Evolutionary conservation across 1,140 invertebrate genomes (phyloP).

Genomic region (Heliconius hermathena): DNA sequence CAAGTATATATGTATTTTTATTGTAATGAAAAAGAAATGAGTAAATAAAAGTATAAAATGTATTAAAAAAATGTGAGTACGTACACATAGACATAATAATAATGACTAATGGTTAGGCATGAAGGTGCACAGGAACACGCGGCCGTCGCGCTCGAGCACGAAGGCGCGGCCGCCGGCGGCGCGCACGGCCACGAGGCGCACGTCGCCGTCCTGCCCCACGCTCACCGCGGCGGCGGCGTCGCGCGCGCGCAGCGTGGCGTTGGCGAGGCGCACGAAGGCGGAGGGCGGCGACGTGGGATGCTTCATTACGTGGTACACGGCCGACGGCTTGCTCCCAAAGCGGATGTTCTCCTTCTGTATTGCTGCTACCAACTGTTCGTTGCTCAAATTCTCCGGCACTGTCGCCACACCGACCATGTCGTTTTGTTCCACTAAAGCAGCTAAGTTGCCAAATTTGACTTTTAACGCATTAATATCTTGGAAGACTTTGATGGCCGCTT

Average conservation of each 20-base stretch:
- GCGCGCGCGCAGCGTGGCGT: constrained; percentile 25
- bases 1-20: too few species aligned
- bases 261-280: constrained; percentile 36
- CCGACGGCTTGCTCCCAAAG: constrained; percentile 36
- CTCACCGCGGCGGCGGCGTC: constrained; percentile 9
- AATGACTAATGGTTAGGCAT: neutral
- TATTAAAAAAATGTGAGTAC: too few species aligned
- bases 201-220: constrained; percentile 37
- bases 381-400: constrained; percentile 6
- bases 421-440: constrained; percentile 26
- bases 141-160: constrained; percentile 36
- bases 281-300: constrained; percentile 32
- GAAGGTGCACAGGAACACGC: constrained; percentile 37
- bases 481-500: constrained; percentile 24
- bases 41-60: too few species aligned
- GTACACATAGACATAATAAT: too few species aligned
- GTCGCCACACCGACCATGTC: constrained; percentile 29
- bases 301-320: constrained; percentile 35
- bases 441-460: constrained; percentile 23
- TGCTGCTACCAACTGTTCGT: constrained; percentile 19
- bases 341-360: constrained; percentile 15
- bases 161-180: constrained; percentile 19
- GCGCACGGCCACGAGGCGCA: constrained; percentile 25
- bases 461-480: constrained; percentile 13
- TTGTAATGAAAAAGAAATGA: too few species aligned